phyloP scores from a whole-genome alignment of 2,113 vertebrate species.

The Lasiurus borealis region DNA sequence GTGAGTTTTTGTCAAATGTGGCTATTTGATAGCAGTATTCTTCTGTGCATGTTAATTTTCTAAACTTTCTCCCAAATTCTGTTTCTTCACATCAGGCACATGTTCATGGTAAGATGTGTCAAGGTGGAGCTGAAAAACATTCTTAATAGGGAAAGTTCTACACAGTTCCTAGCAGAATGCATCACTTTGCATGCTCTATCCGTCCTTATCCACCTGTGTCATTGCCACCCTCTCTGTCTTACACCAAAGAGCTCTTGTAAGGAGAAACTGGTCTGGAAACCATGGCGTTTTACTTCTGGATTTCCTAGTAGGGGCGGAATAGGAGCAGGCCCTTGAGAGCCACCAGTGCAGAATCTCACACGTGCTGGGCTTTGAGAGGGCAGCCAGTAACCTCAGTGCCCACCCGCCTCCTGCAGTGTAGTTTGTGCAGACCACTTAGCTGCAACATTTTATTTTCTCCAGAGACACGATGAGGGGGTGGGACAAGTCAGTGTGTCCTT shows the following conservation, averaged over 20 bases:
- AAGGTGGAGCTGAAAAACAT: not conserved
- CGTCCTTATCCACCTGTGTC: not conserved
- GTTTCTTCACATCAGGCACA: not conserved
- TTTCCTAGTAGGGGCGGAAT: not conserved
- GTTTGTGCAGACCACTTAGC: fast-evolving
- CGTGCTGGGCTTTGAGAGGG: too few species aligned
- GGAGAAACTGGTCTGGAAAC: not conserved
- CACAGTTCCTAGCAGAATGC: fast-evolving
- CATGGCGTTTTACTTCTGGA: not conserved
- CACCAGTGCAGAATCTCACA: fast-evolving
- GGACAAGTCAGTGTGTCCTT: fast-evolving
- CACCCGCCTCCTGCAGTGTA: fast-evolving
- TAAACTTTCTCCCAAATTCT: not conserved
- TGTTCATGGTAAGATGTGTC: not conserved
- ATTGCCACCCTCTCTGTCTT: not conserved
- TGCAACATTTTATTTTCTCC: fast-evolving
- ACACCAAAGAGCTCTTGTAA: not conserved
- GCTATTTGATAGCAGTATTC: not conserved
- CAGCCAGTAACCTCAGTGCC: fast-evolving
- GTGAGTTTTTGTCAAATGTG: not conserved
- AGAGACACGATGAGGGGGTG: too few species aligned
- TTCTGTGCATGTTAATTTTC: not conserved
- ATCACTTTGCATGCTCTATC: fast-evolving
- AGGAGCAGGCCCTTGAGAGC: not conserved
- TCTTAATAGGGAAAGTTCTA: too few species aligned